Conservation (phyloP, 1,140 invertebrate species). For the Heliconius nattereri region DNA sequence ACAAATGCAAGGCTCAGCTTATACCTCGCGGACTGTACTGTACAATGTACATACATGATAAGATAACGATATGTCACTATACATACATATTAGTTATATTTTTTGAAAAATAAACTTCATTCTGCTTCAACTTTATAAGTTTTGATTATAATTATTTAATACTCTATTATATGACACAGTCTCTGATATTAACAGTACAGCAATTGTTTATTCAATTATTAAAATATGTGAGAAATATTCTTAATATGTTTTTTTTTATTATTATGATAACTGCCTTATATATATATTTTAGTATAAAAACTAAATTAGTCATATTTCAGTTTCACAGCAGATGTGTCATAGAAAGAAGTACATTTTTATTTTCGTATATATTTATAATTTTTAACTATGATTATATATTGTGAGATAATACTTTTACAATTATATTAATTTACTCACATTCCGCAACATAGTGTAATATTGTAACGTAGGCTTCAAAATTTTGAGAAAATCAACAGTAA, state of each 20-base stretch:
- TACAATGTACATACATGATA: conserved; percentile 47
- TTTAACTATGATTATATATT: conserved; percentile 41
- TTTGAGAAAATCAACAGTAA: conserved; percentile 60
- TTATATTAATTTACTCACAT: conserved; percentile 18
- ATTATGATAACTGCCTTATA: background rate
- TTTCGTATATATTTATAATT: conserved; percentile 39
- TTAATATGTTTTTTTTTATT: background rate
- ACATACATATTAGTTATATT: conserved; percentile 33
- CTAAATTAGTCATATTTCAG: background rate
- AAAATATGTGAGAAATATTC: background rate
- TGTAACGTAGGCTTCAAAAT: conserved; percentile 39
- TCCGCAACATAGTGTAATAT: conserved; percentile 21
- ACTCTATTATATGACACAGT: background rate
- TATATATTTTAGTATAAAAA: background rate
- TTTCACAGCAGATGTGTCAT: background rate
- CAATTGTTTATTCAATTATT: background rate
- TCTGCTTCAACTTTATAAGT: conserved; percentile 41
- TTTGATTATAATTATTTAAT: conserved; percentile 36
- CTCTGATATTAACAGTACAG: background rate
- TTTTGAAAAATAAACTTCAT: conserved; percentile 51
- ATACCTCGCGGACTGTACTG: background rate
- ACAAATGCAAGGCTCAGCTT: too few species aligned
- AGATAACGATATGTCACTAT: conserved; percentile 52
- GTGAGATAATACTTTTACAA: conserved; percentile 27
- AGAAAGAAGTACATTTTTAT: conserved; percentile 21